These are phyloP conservation scores for Acanthoscelides obtectus DNA, from an alignment of 2,888 invertebrate genomes.

Conservation along the genomic window DNA sequence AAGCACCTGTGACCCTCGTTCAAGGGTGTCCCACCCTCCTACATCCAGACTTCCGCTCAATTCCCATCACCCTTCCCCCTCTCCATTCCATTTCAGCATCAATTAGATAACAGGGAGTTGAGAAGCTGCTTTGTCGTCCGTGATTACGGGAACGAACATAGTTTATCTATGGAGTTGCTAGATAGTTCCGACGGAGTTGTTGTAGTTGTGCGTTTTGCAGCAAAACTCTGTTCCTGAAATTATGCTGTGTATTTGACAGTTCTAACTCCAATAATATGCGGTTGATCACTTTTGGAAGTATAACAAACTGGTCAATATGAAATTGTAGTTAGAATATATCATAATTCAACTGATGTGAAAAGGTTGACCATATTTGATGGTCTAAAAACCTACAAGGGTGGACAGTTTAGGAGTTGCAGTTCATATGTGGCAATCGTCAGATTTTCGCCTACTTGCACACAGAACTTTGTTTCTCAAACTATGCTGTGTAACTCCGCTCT, in stretches of 20 bases:
- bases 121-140: neutral
- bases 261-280: neutral
- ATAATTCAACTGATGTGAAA: too few species aligned
- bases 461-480: too few species aligned
- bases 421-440: too few species aligned
- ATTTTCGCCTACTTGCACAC: too few species aligned
- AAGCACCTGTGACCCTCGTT: too few species aligned
- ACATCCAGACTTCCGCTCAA: neutral
- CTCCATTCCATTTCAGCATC: neutral
- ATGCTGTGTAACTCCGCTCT: too few species aligned
- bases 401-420: too few species aligned
- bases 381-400: too few species aligned
- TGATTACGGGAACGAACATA: neutral
- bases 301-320: too few species aligned
- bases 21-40: neutral
- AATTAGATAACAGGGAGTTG: neutral
- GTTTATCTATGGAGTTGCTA: neutral
- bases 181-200: neutral
- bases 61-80: neutral
- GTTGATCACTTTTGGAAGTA: too few species aligned
- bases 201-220: neutral
- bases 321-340: too few species aligned
- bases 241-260: neutral
- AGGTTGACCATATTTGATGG: too few species aligned
- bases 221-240: neutral